Conservation (phyloP, 2,113 vertebrate species). For the Proteles cristata region DNA sequence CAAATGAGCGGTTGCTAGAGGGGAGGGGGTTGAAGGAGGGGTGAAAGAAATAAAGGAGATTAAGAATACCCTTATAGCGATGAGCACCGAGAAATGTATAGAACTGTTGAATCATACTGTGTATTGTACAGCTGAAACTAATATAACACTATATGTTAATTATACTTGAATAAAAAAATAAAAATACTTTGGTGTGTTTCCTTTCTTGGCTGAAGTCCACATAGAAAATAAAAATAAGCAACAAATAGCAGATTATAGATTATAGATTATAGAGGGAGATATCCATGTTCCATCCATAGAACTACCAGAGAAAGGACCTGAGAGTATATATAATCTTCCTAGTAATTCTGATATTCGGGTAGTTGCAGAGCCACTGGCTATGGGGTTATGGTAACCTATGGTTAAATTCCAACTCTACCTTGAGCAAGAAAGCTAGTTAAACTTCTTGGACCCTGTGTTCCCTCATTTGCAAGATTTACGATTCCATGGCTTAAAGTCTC, state of each 20-base stretch:
- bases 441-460: neutral
- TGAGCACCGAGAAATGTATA: neutral
- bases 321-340: neutral
- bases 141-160: neutral
- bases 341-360: neutral
- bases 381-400: neutral
- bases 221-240: neutral
- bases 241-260: neutral
- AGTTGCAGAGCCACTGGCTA: neutral
- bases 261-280: neutral
- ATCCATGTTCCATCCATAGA: too few species aligned
- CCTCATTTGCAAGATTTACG: neutral
- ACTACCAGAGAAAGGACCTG: neutral
- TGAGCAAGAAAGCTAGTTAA: neutral
- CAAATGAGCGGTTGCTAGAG: neutral
- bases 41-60: neutral
- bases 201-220: neutral
- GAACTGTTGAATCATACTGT: neutral
- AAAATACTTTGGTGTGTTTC: slow-evolving; percentile 22
- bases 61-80: neutral
- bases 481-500: neutral
- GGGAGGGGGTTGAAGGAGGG: fast-evolving
- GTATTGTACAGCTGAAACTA: neutral
- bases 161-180: neutral
- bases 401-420: neutral